A percentile compares a stretch with the other conserved stretches of the same genome.
These are phyloP conservation scores for Ochotona curzoniae DNA, from an alignment of 2,113 vertebrate species.

Conservation along the genomic window DNA sequence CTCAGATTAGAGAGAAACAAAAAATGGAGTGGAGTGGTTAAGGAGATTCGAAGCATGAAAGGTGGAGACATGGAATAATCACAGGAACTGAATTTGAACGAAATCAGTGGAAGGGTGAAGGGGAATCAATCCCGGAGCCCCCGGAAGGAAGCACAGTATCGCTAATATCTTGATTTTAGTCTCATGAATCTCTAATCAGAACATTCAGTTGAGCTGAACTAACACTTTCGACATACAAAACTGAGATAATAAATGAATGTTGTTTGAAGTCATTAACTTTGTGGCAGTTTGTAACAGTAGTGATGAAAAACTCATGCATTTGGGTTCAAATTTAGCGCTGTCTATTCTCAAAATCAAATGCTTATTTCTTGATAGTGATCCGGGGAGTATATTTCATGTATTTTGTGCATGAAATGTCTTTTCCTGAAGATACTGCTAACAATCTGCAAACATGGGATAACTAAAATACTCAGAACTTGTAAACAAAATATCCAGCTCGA, in stretches of 20 bases:
- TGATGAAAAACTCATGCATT: neutral
- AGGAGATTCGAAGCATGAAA: neutral
- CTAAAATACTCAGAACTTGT: neutral
- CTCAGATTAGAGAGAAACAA: neutral
- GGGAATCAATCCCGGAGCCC: neutral
- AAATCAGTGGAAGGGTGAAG: neutral
- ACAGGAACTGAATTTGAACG: neutral
- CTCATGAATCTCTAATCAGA: neutral
- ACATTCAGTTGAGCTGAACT: neutral
- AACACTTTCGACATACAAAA: neutral
- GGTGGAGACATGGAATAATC: too few species aligned
- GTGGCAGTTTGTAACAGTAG: neutral
- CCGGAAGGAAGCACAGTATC: neutral
- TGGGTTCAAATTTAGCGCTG: neutral
- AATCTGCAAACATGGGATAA: neutral
- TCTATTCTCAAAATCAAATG: neutral
- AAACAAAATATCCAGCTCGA: neutral
- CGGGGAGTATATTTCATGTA: constrained; percentile 32
- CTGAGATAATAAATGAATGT: neutral
- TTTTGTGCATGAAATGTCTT: constrained; percentile 7
- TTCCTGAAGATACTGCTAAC: neutral
- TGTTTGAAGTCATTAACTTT: neutral
- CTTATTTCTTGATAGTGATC: neutral
- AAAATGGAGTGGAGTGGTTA: neutral
- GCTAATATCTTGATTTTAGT: neutral